phyloP scores from a whole-genome alignment of 2,113 vertebrate species.

The Onychostruthus taczanowskii region DNA sequence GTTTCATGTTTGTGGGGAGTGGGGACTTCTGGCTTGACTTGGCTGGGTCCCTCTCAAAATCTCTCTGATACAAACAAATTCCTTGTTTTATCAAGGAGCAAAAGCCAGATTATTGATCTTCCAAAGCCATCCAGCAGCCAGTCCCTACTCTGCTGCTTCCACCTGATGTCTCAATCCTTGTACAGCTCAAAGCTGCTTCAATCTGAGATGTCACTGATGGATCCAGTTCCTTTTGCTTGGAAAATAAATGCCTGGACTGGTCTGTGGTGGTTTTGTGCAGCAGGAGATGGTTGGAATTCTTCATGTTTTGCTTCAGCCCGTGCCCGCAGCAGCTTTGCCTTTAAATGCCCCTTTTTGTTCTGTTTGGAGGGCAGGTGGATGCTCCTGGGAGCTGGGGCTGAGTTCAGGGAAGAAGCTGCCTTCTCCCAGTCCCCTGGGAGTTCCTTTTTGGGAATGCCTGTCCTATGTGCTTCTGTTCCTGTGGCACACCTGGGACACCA shows the following conservation, averaged over 20 bases:
- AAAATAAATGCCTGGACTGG: neutral
- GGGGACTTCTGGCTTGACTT: neutral
- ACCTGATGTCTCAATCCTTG: neutral
- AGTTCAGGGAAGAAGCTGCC: neutral
- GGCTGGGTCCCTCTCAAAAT: neutral
- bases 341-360: neutral
- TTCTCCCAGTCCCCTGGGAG: neutral
- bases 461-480: neutral
- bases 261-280: neutral
- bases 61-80: neutral
- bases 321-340: neutral
- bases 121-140: neutral
- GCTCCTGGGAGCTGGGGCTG: neutral
- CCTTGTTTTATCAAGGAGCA: neutral
- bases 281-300: neutral
- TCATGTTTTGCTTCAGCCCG: rapidly evolving
- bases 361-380: neutral
- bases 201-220: neutral
- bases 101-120: neutral
- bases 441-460: neutral
- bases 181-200: neutral
- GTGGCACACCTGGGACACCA: neutral
- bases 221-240: neutral
- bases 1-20: rapidly evolving
- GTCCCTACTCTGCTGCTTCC: neutral